Base-by-base conservation (phyloP, 1,140 invertebrate species). In the Drosophila eugracilis region DNA sequence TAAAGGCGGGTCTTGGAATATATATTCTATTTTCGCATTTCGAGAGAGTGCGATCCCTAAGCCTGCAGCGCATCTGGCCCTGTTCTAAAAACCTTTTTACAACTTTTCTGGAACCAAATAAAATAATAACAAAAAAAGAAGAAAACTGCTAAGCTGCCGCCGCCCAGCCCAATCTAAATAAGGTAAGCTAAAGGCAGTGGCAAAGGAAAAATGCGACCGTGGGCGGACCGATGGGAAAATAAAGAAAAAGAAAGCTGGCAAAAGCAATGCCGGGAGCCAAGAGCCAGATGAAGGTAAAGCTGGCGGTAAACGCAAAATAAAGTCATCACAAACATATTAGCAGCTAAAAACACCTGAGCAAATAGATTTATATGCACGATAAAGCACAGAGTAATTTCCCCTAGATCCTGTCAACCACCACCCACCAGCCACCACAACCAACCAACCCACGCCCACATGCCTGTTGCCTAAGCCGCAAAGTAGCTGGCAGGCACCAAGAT, bases 291-390 rank as follows among this genome's bases (percentile, higher is more conserved):
- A 59, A 59, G 55, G 32, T 17, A 75, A 75, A 74, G 79, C 75
- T 72, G 79, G 79, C 79, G 78, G 83, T 83, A 86, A 86, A 81
- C 83, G 84, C 71, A 88, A 88, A 88, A 88, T 88, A 88, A 88
- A 88, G 83, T 88, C 83, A 88, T 88, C 83, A 88, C 83, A 88
- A 88, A 88, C 83, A 88, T 88, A 88, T 88, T 88, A 88, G 84
- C 83, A 84, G 78, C 84, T 81, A 89, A 89, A 88, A 88, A 88
- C 83, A 88, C 83, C 83, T 88, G 83, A 88, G 83, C 83, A 88
- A 88, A 88, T 88, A 88, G 83, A 88, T 88, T 88, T 88, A 88
- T 88, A 88, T 89, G 83, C 83, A 89, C 83, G 83, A 88, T 88
- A 88, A 88, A 88, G 84, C 84, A 89, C 78, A 83, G 71, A 88